phyloP scores from a whole-genome alignment of 2,888 invertebrate species.

The Thyatira batis region DNA sequence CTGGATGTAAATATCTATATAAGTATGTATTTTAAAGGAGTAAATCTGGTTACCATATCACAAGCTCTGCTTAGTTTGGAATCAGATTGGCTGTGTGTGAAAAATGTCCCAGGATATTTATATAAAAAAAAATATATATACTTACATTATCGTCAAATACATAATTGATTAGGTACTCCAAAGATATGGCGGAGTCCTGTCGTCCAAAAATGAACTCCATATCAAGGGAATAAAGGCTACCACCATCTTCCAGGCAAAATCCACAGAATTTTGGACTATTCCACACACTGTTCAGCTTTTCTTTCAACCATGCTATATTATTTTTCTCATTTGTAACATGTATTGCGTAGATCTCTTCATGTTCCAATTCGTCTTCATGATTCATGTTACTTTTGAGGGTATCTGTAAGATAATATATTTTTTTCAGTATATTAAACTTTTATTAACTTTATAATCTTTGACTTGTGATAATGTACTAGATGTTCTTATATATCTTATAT shows the following conservation, averaged over 20 bases:
- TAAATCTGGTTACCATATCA: too few species aligned
- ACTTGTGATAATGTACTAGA: too few species aligned
- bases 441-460: too few species aligned
- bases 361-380: neutral
- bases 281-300: slow-evolving; percentile 38
- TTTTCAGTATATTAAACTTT: too few species aligned
- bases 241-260: slow-evolving; percentile 36
- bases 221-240: slow-evolving; percentile 33
- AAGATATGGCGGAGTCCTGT: slow-evolving; percentile 30
- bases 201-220: slow-evolving; percentile 42
- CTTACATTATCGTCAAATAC: slow-evolving; percentile 52
- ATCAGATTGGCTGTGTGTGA: too few species aligned
- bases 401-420: neutral
- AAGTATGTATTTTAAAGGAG: too few species aligned
- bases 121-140: too few species aligned
- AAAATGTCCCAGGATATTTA: too few species aligned
- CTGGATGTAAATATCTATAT: too few species aligned
- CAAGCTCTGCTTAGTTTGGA: too few species aligned
- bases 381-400: too few species aligned
- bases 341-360: slow-evolving; percentile 1
- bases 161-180: slow-evolving; percentile 45
- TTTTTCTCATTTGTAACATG: slow-evolving; percentile 2
- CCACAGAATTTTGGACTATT: slow-evolving; percentile 40
- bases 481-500: too few species aligned
- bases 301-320: slow-evolving; percentile 40